phyloP scores from a whole-genome alignment of 1,140 invertebrate species.

The Anastatus disparis region DNA sequence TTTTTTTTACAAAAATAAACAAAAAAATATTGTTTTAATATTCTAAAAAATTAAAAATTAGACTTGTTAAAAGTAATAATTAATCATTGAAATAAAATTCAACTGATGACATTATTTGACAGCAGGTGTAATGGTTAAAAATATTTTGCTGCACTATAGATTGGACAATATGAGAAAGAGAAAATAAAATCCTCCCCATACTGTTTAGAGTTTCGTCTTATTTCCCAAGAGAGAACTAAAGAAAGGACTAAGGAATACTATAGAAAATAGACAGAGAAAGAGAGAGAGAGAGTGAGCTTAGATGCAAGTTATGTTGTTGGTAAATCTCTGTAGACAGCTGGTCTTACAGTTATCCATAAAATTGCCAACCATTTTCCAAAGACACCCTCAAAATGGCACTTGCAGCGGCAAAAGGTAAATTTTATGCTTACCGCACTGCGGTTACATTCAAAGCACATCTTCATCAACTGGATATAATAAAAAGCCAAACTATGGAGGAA shows the following conservation, averaged over 20 bases:
- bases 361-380: background rate
- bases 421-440: background rate
- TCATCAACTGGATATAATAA: too few relatives aligned
- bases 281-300: slow-evolving; percentile 21
- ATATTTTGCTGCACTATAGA: slow-evolving; percentile 2
- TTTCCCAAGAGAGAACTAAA: slow-evolving; percentile 45
- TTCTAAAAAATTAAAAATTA: too few relatives aligned
- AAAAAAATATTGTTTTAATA: too few relatives aligned
- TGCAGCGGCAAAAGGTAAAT: background rate
- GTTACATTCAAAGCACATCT: too few relatives aligned
- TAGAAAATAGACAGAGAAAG: background rate
- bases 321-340: slow-evolving; percentile 14
- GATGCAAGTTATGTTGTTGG: background rate
- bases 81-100: too few relatives aligned
- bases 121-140: background rate
- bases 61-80: too few relatives aligned
- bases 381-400: background rate
- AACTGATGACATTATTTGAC: background rate
- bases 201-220: slow-evolving; percentile 43
- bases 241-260: slow-evolving; percentile 19
- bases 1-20: too few relatives aligned
- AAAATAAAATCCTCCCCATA: background rate
- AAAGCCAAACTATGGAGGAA: too few relatives aligned
- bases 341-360: background rate
- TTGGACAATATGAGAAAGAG: background rate